Conservation (phyloP, 2,797 vertebrate genomes). For the Cryptoblepharus egeriae region DNA sequence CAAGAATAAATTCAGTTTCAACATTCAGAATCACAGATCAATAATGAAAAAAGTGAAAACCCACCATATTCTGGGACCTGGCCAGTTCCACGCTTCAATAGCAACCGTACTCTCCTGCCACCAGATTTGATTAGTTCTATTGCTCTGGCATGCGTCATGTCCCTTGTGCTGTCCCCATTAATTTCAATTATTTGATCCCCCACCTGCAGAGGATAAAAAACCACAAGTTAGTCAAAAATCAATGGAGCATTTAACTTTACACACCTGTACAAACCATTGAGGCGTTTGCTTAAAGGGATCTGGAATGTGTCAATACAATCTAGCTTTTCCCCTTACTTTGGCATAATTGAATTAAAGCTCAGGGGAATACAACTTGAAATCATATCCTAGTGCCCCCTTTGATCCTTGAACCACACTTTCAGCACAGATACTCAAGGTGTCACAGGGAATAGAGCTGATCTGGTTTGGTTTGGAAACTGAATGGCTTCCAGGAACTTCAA, state of each 20-base stretch:
- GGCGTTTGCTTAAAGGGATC: not conserved
- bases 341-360: not conserved
- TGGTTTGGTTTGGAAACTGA: not conserved
- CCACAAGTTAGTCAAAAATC: slow-evolving; percentile 65
- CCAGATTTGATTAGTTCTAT: slow-evolving; percentile 99
- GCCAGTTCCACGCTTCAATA: slow-evolving; percentile 95
- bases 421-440: not conserved
- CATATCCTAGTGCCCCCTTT: not conserved
- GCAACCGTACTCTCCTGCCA: slow-evolving; percentile 90
- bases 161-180: slow-evolving; percentile 95
- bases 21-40: not conserved
- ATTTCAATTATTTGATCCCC: slow-evolving; percentile 99
- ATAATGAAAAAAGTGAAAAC: slow-evolving; percentile 72
- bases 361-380: not conserved
- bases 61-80: slow-evolving; percentile 98
- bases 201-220: slow-evolving; percentile 81
- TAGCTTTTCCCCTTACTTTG: slow-evolving; percentile 57
- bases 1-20: slow-evolving; percentile 37
- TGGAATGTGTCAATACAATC: slow-evolving; percentile 46
- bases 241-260: slow-evolving; percentile 52
- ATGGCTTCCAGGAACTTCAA: not conserved
- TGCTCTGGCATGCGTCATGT: slow-evolving; percentile 96
- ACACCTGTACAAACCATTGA: slow-evolving; percentile 21
- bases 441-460: not conserved
- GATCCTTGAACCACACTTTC: not conserved